phyloP scores from a whole-genome alignment of 2,113 vertebrate genomes.

The Chlamydotis undulata region DNA sequence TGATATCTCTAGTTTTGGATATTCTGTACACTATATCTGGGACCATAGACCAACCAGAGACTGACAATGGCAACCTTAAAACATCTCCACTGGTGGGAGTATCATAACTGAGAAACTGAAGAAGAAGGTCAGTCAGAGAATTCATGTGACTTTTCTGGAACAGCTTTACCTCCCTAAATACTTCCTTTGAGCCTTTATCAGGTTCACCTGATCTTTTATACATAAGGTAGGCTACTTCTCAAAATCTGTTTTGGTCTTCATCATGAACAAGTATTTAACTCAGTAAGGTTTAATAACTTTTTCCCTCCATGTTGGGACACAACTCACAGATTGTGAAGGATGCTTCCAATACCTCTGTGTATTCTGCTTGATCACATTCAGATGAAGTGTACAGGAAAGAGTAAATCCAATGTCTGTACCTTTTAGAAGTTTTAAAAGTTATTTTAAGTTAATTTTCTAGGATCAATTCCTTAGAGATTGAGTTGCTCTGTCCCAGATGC shows the following conservation, averaged over 20 bases:
- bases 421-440: background rate
- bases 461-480: background rate
- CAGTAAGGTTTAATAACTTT: background rate
- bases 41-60: background rate
- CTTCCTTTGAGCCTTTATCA: background rate
- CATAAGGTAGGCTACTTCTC: background rate
- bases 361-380: background rate
- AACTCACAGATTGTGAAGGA: background rate
- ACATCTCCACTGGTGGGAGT: background rate
- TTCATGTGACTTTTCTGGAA: background rate
- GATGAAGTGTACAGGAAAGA: background rate
- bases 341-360: background rate
- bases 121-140: background rate
- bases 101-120: background rate
- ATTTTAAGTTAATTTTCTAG: background rate
- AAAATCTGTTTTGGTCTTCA: background rate
- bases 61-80: background rate
- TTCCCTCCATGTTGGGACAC: background rate
- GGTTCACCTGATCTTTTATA: background rate
- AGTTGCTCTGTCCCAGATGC: background rate
- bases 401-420: background rate
- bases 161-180: background rate
- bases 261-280: background rate
- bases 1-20: background rate
- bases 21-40: background rate